Conservation (phyloP, 2,113 vertebrate species). For the Dunckerocampus dactyliophorus region DNA sequence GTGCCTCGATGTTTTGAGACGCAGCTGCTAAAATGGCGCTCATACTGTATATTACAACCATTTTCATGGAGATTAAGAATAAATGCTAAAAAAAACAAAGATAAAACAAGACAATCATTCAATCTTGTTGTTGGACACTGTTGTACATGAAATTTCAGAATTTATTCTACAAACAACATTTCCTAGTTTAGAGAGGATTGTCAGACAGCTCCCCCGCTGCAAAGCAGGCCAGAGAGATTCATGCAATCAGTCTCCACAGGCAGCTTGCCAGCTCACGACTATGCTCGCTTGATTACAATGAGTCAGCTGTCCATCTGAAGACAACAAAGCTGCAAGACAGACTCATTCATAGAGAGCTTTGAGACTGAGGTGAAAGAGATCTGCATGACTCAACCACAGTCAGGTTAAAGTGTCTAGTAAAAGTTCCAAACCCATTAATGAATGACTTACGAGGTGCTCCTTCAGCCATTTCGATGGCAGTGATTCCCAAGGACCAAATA, state of each 20-base stretch:
- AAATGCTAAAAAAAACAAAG: no score
- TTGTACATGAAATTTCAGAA: neutral
- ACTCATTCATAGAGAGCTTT: slow-evolving; percentile 47
- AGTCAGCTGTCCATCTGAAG: slow-evolving; percentile 62
- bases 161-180: slow-evolving; percentile 9
- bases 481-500: slow-evolving; percentile 92
- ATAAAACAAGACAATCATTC: no score
- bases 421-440: neutral
- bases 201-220: slow-evolving; percentile 18
- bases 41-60: no score
- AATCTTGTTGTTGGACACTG: no score
- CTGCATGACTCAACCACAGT: slow-evolving; percentile 2
- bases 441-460: slow-evolving; percentile 85
- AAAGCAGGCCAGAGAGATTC: slow-evolving; percentile 29
- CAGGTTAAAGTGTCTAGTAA: neutral
- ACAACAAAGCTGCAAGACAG: slow-evolving; percentile 31
- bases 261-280: slow-evolving; percentile 57
- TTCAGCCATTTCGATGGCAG: slow-evolving; percentile 94
- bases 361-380: slow-evolving; percentile 7
- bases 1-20: no score
- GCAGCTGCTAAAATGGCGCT: no score
- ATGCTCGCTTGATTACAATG: slow-evolving; percentile 60
- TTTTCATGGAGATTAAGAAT: no score
- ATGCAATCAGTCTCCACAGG: slow-evolving; percentile 51
- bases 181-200: neutral